Base-by-base conservation (phyloP, 1,140 invertebrate species). In the Drusus annulatus region DNA sequence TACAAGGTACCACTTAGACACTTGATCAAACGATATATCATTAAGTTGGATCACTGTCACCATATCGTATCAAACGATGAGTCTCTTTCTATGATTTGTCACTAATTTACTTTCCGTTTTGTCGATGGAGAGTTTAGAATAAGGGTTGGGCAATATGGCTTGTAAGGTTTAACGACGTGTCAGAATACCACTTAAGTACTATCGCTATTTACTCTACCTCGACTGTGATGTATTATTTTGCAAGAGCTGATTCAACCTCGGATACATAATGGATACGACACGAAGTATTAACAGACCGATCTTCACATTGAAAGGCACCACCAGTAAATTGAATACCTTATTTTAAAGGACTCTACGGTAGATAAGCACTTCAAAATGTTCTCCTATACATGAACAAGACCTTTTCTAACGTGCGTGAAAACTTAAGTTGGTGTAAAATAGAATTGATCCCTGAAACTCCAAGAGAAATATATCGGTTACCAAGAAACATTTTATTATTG, bases 161-260 rank as follows among this genome's bases (percentile, higher is more conserved):
- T 77, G 76, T 54, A 79, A 68, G 71, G 78, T 63, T 82, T 82
- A 82, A 82, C 78, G 81, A 82, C 81, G 81, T 82, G 81, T 82
- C 63, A 73, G 81, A 79, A 79, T 82, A 82, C 81, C 81, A 82
- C 81, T 82, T 77, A 82, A 78, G 77, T 82, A 56, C 81, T 76
- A 79, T 79, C 73, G 77, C 81, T 82, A 79, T 82, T 82, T 82
- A 76, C 81, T 71, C 79, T 77, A 71, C 63, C 63, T 60, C 31
- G 23, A 71, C 58, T 73, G 71, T 82, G 81, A 82, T 79, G 65
- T 82, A 82, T 82, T 79, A 68, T 75, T 62, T 52, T 51, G n/a
- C 17, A 73, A 68, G 63, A 17, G 25, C 63, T 68, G 63, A 50
- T 68, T 17, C 23, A 68, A 36, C 23, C 63, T 45, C 63, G 7